Evolutionary conservation across 2,113 vertebrate genomes (phyloP), one percentile per base, ranked within the genome.

Genomic region (Catharus minimus): DNA sequence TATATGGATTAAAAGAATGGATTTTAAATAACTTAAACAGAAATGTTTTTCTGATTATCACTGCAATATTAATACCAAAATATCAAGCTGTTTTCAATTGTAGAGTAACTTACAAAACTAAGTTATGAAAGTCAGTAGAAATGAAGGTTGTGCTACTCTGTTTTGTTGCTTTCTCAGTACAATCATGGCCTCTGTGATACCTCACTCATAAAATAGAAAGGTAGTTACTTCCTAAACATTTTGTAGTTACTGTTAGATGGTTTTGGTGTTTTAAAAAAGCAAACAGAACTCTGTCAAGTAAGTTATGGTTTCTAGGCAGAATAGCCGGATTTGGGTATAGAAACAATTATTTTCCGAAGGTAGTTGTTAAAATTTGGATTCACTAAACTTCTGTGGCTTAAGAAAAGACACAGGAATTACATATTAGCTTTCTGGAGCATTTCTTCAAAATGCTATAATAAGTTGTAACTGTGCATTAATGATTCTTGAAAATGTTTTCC

Each of bases 401-500:
- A 55, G 33, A 79, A 52, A 57, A 52, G 68, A 46, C 3, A 23
- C 8, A 28, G 11, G 30, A 69, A 17, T 80, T 71, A 7, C 3
- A 5, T 41, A 6, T 24, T 64, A 86, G 5, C 8, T 90, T 90
- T 86, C 47, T 81, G 50, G 14, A 67, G 13, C 17, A 5, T 50
- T 94, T 78, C 12, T 33, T 88, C 13, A 73, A 53, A 75, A 76
- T 68, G 49, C 24, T 57, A 19, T 43, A 76, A 12, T 64, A 83
- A 55, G 7, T 49, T 64, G 23, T 30, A 57, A 36, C 26, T 67
- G 7, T 67, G 78, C 4, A 30, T 64, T 58, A 58, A 26, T 78
- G 32, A 61, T 87, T 94, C 46, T 41, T 50, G 43, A 73, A 94
- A 90, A 82, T 77, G 33, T 95, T 15, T 92, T 92, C 57, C 65